Evolutionary conservation across 2,113 vertebrate species (phyloP).

Genomic region (Arvicanthis niloticus): DNA sequence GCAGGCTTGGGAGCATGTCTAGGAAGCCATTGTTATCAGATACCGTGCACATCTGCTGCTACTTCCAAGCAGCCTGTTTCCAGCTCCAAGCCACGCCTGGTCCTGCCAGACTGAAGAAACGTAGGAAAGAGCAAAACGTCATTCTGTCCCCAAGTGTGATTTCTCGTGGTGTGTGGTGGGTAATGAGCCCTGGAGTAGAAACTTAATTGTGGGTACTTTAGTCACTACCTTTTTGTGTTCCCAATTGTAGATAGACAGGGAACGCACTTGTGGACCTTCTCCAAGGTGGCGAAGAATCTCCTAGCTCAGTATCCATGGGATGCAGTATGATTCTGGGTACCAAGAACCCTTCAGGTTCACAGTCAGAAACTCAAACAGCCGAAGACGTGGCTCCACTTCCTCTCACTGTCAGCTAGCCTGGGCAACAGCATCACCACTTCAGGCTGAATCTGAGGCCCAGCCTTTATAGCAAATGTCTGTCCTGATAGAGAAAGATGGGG

Average conservation of each 20-base stretch:
- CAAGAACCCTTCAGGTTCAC: background rate
- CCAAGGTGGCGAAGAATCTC: background rate
- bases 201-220: background rate
- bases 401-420: background rate
- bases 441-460: background rate
- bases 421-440: background rate
- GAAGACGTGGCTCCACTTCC: background rate
- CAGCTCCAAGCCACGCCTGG: background rate
- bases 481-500: background rate
- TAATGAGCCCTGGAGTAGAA: too few species aligned
- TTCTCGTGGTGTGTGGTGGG: rapidly evolving
- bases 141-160: too few species aligned
- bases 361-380: background rate
- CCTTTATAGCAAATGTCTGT: background rate
- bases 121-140: rapidly evolving
- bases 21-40: background rate
- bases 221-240: background rate
- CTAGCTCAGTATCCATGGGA: background rate
- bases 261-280: background rate
- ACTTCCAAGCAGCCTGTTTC: background rate
- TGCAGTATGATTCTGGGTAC: background rate
- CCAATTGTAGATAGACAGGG: background rate
- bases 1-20: background rate
- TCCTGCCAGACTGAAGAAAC: too few species aligned
- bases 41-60: rapidly evolving